Evolutionary conservation across 2,797 vertebrate species (phyloP), one percentile per base, ranked within the genome.

Genomic region (Betta splendens): DNA sequence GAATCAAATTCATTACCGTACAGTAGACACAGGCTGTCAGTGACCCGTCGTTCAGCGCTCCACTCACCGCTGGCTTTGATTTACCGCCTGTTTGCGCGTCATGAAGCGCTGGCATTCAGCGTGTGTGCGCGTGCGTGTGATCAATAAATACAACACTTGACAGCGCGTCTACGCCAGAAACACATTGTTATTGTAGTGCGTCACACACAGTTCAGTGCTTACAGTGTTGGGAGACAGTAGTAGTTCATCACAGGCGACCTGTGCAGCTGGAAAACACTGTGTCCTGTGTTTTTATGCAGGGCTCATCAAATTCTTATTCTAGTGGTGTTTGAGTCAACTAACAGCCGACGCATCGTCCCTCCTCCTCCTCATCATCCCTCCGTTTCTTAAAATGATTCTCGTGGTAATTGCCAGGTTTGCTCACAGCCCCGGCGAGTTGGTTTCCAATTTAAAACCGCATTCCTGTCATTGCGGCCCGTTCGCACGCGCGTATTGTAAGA

Each of bases 281-380:
- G 39, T 32, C 18, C n/a, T n/a, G n/a, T n/a, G n/a, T n/a, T n/a
- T n/a, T n/a, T n/a, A n/a, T n/a, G n/a, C n/a, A n/a, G 37, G 37
- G 38, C 5, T 3, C 17, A 15, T 29, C 70, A 55, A 62, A 48
- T 80, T 83, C 67, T 72, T 83, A 82, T 77, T 87, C 77, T 51
- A 73, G 73, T 85, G 83, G 75, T 84, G 80, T 68, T 80, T 72
- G 51, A 68, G 72, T 79, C 76, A 54, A 62, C 74, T 68, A 55
- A 63, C 73, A 72, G 74, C 31, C 25, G 21, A 66, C 23, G 22
- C 72, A 74, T 48, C 17, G 18, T 36, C 22, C 43, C 50, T 37
- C 52, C 12, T 26, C 5, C 40, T 53, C 28, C 22, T 73, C 35
- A 48, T 20, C 13, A 12, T 29, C 12, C 29, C 29, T 7, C 29